phyloP scores from a whole-genome alignment of 2,797 vertebrate species.

The Toxotes lorentzi region DNA sequence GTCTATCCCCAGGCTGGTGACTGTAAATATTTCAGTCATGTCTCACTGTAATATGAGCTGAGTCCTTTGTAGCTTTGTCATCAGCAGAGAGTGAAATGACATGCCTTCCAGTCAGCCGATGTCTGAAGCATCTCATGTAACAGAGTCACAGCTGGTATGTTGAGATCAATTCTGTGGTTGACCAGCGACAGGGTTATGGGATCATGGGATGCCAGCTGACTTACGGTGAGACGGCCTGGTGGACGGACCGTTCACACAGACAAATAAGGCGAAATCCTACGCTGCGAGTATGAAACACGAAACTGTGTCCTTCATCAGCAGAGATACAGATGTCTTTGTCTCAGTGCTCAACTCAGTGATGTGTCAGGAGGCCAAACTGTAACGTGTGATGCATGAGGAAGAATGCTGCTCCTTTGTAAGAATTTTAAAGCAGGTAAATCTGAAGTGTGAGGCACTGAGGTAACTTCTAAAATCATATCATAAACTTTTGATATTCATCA shows the following conservation, averaged over 20 bases:
- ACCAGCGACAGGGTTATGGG: conserved; percentile 37
- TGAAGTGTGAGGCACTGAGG: not conserved
- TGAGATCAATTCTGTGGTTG: conserved; percentile 61
- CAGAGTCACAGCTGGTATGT: conserved; percentile 56
- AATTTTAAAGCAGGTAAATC: not conserved
- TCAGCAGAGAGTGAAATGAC: conserved; percentile 50
- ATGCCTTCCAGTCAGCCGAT: conserved; percentile 58
- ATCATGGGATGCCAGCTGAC: conserved; percentile 64
- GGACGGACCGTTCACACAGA: conserved; percentile 28
- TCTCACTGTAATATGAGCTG: conserved; percentile 71
- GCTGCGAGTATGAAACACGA: conserved; percentile 39
- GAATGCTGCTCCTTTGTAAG: not conserved
- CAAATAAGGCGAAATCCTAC: conserved; percentile 53
- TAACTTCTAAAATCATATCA: not conserved
- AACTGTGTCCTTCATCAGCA: conserved; percentile 31
- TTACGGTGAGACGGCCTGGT: conserved; percentile 41
- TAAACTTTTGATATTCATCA: not conserved
- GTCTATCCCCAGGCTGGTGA: conserved; percentile 43
- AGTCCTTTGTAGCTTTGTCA: conserved; percentile 60
- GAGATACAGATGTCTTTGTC: conserved; percentile 24
- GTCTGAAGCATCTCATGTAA: conserved; percentile 50
- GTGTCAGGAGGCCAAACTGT: conserved; percentile 27
- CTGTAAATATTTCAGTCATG: conserved; percentile 71
- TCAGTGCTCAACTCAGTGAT: conserved; percentile 21
- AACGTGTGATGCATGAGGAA: not conserved